Evolutionary conservation across 2,113 vertebrate species (phyloP).

Genomic region (Tupaia chinensis): DNA sequence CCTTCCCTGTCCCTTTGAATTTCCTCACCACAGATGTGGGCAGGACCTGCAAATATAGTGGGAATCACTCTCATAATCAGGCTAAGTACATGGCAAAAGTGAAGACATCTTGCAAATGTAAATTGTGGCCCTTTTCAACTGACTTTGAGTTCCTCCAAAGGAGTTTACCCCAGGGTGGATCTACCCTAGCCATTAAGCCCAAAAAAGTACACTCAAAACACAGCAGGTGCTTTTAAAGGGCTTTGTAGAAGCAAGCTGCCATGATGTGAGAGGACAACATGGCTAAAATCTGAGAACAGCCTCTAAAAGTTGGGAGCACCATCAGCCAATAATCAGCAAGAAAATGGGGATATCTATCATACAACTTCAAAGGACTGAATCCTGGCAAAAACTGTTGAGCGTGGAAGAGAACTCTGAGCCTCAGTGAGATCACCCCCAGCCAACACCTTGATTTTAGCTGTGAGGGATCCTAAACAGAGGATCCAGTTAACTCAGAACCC

Average conservation of each 20-base stretch:
- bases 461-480: background rate
- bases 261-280: background rate
- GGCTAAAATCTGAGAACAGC: background rate
- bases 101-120: background rate
- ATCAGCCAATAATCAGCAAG: background rate
- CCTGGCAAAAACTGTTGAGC: background rate
- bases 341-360: background rate
- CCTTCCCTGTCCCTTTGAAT: background rate
- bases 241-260: background rate
- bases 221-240: background rate
- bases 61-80: background rate
- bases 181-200: background rate
- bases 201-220: background rate
- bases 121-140: background rate
- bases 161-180: background rate
- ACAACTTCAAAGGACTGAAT: background rate
- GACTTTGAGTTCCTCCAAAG: conserved; percentile 3
- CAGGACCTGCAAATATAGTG: background rate
- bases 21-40: background rate
- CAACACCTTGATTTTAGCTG: background rate
- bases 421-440: background rate
- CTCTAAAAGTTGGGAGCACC: background rate
- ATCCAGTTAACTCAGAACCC: background rate
- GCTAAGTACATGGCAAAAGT: background rate
- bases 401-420: background rate